These are phyloP conservation scores for Sebastes reedi DNA, from an alignment of 2,797 vertebrate genomes.

Conservation along the genomic window DNA sequence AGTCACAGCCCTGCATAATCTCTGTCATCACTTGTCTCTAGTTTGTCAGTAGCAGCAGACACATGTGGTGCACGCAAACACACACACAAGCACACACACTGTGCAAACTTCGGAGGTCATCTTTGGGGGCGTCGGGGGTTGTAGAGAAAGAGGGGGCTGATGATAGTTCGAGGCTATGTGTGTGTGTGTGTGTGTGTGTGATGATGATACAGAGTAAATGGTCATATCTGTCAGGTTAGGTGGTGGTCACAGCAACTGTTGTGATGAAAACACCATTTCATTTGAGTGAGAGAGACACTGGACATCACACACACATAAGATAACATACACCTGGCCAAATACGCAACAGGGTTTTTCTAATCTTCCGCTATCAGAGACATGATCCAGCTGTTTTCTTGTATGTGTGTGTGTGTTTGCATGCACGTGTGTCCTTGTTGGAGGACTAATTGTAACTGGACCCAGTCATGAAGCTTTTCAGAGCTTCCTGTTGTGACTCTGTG, in stretches of 20 bases:
- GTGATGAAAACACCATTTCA: constrained; percentile 60
- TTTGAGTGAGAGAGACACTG: constrained; percentile 34
- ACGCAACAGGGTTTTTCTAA: not conserved
- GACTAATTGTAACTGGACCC: constrained; percentile 67
- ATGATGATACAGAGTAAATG: constrained; percentile 36
- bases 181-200: constrained; percentile 6
- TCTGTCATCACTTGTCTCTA: constrained; percentile 73
- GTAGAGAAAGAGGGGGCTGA: constrained; percentile 12
- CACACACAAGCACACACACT: constrained; percentile 31
- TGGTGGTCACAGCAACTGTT: constrained; percentile 65
- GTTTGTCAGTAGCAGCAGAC: constrained; percentile 76
- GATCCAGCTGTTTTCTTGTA: constrained; percentile 43
- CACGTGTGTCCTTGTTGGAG: constrained; percentile 34
- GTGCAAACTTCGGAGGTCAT: constrained; percentile 54
- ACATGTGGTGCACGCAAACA: constrained; percentile 60
- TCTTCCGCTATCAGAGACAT: constrained; percentile 19
- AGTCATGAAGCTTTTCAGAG: constrained; percentile 51
- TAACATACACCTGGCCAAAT: constrained; percentile 30
- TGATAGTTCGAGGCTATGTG: constrained; percentile 44
- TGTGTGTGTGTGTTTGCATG: not conserved
- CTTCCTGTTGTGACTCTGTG: constrained; percentile 69
- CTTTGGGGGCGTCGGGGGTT: not conserved
- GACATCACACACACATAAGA: constrained; percentile 12
- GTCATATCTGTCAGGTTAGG: constrained; percentile 28
- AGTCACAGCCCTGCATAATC: constrained; percentile 68